Evolutionary conservation across 2,113 vertebrate species (phyloP).

Genomic region (Grus americana): DNA sequence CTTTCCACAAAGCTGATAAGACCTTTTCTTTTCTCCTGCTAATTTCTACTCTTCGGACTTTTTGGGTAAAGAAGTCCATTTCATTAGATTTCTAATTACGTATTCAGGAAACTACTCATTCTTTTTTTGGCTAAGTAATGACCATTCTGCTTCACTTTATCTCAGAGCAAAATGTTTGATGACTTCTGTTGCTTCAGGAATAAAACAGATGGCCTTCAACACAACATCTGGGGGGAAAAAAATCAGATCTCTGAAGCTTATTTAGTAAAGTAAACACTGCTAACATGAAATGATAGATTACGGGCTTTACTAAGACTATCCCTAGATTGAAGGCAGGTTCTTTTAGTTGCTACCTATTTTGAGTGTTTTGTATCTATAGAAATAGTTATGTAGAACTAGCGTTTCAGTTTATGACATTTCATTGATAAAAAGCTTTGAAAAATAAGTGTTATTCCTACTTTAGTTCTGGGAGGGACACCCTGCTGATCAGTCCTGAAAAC

Average conservation of each 20-base stretch:
- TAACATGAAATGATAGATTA: not conserved
- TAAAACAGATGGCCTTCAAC: not conserved
- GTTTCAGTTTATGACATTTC: not conserved
- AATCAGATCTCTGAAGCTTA: not conserved
- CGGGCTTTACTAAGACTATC: not conserved
- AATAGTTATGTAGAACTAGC: not conserved
- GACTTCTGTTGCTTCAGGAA: not conserved
- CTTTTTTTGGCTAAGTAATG: not conserved
- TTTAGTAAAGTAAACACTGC: not conserved
- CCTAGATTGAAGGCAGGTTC: not conserved
- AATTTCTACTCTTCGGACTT: not conserved
- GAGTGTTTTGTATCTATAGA: not conserved
- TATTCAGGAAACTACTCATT: not conserved
- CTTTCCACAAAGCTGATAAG: not conserved
- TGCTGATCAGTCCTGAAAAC: not conserved
- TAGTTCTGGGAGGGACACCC: not conserved
- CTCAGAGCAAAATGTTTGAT: not conserved
- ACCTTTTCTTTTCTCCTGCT: not conserved
- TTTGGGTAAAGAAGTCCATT: not conserved
- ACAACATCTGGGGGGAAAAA: not conserved
- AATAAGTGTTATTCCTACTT: not conserved
- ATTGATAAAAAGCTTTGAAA: not conserved
- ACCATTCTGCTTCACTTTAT: not conserved
- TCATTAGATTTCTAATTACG: not conserved
- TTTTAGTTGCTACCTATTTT: not conserved